Evolutionary conservation across 1,140 invertebrate species (phyloP).

Genomic region (Episyrphus balteatus): DNA sequence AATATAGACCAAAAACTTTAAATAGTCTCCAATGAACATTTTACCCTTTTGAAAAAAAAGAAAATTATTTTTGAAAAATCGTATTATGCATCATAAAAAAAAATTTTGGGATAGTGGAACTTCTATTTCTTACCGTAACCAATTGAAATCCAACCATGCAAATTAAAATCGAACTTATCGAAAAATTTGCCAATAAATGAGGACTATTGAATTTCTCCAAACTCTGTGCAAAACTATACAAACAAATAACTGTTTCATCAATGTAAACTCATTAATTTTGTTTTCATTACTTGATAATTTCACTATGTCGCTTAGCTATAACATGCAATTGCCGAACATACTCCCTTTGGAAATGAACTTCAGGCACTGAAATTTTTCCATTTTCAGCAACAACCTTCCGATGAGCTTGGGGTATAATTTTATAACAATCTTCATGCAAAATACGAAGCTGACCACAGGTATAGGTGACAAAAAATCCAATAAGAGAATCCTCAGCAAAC

Average conservation of each 20-base stretch:
- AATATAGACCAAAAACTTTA: conserved; percentile 30
- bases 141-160: conserved; percentile 36
- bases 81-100: neutral
- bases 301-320: neutral
- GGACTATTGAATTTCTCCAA: conserved; percentile 33
- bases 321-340: neutral
- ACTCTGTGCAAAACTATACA: conserved; percentile 15
- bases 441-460: conserved; percentile 29
- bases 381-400: neutral
- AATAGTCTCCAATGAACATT: conserved; percentile 31
- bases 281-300: neutral
- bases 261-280: no score
- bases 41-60: conserved; percentile 17
- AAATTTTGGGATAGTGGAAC: neutral
- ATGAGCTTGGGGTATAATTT: conserved; percentile 6
- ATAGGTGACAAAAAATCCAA: conserved; percentile 31
- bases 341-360: neutral
- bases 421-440: conserved; percentile 19
- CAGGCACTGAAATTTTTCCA: neutral
- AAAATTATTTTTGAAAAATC: neutral
- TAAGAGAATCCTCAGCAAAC: conserved; percentile 31
- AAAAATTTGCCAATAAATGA: conserved; percentile 25
- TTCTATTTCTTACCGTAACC: conserved; percentile 17
- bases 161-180: conserved; percentile 28
- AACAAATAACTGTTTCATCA: no score